Evolutionary conservation across 2,888 invertebrate species (phyloP).

Genomic region (Phyllotreta cruciferae): DNA sequence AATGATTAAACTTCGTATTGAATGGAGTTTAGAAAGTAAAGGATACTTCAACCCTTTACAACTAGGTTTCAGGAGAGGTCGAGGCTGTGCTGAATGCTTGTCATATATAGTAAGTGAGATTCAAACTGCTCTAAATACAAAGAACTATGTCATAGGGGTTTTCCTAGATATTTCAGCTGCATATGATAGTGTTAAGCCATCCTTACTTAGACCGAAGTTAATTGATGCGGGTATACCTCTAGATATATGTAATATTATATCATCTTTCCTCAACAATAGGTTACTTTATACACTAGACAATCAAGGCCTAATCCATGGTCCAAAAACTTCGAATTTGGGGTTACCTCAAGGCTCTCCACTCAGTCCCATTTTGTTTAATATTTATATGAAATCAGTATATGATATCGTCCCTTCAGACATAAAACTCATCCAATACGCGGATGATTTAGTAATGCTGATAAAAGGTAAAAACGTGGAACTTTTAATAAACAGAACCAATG

Average conservation of each 20-base stretch:
- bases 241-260: slow-evolving; percentile 7
- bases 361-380: slow-evolving; percentile 21
- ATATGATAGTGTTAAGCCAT: background rate
- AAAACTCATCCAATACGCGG: slow-evolving; percentile 20
- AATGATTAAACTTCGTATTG: too few relatives aligned
- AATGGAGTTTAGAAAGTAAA: too few relatives aligned
- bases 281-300: background rate
- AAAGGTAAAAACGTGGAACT: too few relatives aligned
- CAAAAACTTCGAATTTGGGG: background rate
- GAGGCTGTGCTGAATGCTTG: too few relatives aligned
- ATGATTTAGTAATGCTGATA: slow-evolving; percentile 12
- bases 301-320: slow-evolving; percentile 1
- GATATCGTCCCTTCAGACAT: slow-evolving; percentile 15
- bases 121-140: too few relatives aligned
- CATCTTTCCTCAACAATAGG: slow-evolving; percentile 1
- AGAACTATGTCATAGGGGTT: background rate
- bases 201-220: background rate
- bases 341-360: slow-evolving; percentile 22
- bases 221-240: background rate
- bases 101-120: too few relatives aligned
- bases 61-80: background rate
- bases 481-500: too few relatives aligned
- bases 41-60: background rate
- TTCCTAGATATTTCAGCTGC: background rate
- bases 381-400: slow-evolving; percentile 15